These are phyloP conservation scores for Hystrix cristata DNA, from an alignment of 2,113 vertebrate genomes.

Conservation along the genomic window DNA sequence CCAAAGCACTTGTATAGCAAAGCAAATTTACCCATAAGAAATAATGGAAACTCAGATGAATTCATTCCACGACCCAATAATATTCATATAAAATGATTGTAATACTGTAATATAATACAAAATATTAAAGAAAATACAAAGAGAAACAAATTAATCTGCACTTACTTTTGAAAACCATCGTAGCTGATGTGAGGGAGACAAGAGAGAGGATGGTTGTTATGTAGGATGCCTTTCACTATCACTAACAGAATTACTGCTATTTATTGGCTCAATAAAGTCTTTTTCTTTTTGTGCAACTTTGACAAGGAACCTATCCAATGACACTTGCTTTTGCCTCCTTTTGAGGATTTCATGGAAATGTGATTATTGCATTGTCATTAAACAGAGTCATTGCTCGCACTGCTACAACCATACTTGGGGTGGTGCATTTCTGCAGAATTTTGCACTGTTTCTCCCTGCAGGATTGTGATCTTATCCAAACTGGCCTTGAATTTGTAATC, in stretches of 20 bases:
- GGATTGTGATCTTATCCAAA: too few species aligned
- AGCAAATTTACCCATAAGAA: neutral
- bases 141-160: neutral
- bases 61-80: too few species aligned
- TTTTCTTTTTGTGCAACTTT: neutral
- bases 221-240: neutral
- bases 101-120: neutral
- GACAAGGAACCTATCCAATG: neutral
- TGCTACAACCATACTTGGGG: neutral
- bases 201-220: neutral
- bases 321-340: neutral
- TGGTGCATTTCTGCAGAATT: neutral
- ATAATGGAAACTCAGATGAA: too few species aligned
- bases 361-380: neutral
- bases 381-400: neutral
- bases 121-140: neutral
- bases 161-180: neutral
- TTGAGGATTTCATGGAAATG: neutral
- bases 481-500: too few species aligned
- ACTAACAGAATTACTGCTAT: neutral
- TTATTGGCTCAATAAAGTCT: neutral
- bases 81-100: too few species aligned
- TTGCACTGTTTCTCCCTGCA: neutral
- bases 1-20: neutral
- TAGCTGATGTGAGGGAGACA: neutral